These are phyloP conservation scores for Perodicticus potto DNA, from an alignment of 2,797 vertebrate genomes.

Conservation along the genomic window DNA sequence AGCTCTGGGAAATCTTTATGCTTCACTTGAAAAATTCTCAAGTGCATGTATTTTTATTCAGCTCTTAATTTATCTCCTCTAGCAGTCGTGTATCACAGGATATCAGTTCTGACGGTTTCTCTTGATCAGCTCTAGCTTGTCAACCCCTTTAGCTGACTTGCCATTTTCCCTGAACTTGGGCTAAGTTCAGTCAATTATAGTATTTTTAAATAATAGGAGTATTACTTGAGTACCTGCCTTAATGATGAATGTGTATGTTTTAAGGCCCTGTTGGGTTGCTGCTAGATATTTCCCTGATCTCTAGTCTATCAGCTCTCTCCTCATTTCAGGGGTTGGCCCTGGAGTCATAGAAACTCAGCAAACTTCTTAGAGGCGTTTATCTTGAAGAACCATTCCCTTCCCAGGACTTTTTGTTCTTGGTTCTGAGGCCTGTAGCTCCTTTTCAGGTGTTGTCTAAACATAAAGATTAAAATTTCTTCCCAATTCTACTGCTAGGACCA, in stretches of 20 bases:
- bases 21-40: slow-evolving; percentile 49
- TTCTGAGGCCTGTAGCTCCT: neutral
- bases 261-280: neutral
- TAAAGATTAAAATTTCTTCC: neutral
- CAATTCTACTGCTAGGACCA: neutral
- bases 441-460: neutral
- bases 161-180: slow-evolving; percentile 1
- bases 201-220: neutral
- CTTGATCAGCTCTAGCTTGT: neutral
- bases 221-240: neutral
- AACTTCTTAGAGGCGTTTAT: neutral
- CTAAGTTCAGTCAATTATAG: neutral
- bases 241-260: neutral
- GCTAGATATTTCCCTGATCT: neutral
- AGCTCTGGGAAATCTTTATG: neutral
- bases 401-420: neutral
- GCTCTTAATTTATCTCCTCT: neutral
- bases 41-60: slow-evolving; percentile 42
- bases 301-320: neutral
- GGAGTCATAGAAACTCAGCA: neutral
- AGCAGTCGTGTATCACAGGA: neutral
- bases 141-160: neutral
- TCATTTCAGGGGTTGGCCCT: neutral
- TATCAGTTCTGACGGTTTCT: slow-evolving; percentile 15
- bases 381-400: slow-evolving; percentile 11